phyloP scores from a whole-genome alignment of 2,113 vertebrate species.

The Carlito syrichta region DNA sequence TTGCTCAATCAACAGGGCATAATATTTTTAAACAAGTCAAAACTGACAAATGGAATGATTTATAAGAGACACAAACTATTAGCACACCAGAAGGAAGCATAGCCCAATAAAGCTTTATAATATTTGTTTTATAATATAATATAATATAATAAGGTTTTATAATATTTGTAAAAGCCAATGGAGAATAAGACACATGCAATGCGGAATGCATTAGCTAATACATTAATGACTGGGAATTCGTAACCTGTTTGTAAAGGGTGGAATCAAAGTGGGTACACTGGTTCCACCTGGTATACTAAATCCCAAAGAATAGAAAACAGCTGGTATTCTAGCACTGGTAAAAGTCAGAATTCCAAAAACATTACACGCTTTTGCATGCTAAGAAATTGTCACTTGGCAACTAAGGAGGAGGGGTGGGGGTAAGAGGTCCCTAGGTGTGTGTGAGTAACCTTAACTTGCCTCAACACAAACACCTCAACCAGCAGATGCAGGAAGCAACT shows the following conservation, averaged over 20 bases:
- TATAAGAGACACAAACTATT: conserved; percentile 16
- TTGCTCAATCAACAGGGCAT: conserved; percentile 19
- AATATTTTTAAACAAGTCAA: conserved; percentile 22
- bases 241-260: not conserved
- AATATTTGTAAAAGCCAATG: not conserved
- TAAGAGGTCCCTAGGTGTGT: not conserved
- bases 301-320: conserved; percentile 6
- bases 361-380: not conserved
- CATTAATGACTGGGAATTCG: not conserved
- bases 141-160: too few relatives aligned
- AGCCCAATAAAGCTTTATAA: not conserved
- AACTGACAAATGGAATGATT: not conserved
- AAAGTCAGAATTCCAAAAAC: conserved; percentile 5
- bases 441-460: not conserved
- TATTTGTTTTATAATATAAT: too few relatives aligned
- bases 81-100: not conserved
- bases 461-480: not conserved
- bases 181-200: not conserved
- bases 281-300: not conserved
- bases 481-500: not conserved
- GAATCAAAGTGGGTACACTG: not conserved
- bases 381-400: not conserved
- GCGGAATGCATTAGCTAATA: not conserved
- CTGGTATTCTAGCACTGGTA: not conserved
- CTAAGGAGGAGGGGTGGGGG: not conserved